Conservation (phyloP, 2,888 invertebrate species). For the Eupithecia subfuscata region DNA sequence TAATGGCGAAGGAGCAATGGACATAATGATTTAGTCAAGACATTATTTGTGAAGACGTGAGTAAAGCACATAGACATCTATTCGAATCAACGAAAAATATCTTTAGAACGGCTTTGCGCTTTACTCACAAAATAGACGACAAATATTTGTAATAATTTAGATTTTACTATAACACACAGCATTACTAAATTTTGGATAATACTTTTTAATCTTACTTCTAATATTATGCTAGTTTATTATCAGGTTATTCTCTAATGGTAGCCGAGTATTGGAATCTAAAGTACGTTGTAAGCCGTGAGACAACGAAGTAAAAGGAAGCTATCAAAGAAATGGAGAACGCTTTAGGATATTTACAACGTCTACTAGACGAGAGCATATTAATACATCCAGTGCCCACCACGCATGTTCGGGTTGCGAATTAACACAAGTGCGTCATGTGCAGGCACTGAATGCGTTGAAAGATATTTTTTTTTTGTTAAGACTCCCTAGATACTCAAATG, state of each 20-base stretch:
- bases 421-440: neutral
- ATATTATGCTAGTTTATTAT: constrained; percentile 80
- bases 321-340: constrained; percentile 50
- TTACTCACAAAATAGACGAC: constrained; percentile 57
- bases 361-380: constrained; percentile 21
- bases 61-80: constrained; percentile 53
- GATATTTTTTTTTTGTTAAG: neutral
- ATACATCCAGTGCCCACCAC: neutral
- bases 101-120: constrained; percentile 52
- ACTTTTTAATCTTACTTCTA: constrained; percentile 79
- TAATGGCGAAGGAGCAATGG: constrained; percentile 50
- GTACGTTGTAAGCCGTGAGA: constrained; percentile 63
- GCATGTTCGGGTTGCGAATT: neutral
- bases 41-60: constrained; percentile 44
- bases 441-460: neutral
- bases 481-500: neutral
- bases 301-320: constrained; percentile 19
- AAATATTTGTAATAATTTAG: constrained; percentile 58
- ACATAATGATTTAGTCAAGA: constrained; percentile 51
- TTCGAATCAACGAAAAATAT: constrained; percentile 48
- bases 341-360: constrained; percentile 75
- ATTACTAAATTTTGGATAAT: constrained; percentile 81
- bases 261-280: constrained; percentile 68
- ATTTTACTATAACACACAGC: constrained; percentile 73
- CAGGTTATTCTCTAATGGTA: constrained; percentile 72